Conservation (phyloP, 1,140 invertebrate genomes). For the Drosophila asahinai region DNA sequence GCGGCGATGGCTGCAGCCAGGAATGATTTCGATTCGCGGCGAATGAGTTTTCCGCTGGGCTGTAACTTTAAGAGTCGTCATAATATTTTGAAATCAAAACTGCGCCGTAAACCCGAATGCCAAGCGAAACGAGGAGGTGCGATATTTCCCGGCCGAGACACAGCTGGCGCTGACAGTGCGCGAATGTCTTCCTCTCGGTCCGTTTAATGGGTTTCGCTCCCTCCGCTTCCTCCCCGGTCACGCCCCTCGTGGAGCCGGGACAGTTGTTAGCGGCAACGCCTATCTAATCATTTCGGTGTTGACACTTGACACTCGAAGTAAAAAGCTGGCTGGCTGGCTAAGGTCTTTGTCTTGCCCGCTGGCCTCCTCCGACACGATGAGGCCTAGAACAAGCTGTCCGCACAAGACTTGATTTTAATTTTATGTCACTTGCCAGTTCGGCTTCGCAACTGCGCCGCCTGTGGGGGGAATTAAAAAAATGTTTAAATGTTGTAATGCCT, state of each 20-base stretch:
- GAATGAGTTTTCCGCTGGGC: conserved; percentile 52
- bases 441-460: background rate
- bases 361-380: conserved; percentile 26
- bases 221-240: conserved; percentile 16
- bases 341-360: conserved; percentile 43
- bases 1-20: conserved; percentile 15
- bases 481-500: conserved; percentile 13
- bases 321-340: conserved; percentile 23
- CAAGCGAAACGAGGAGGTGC: conserved; percentile 41
- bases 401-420: conserved; percentile 49
- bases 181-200: conserved; percentile 32
- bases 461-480: conserved; percentile 3
- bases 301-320: conserved; percentile 76
- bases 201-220: conserved; percentile 62
- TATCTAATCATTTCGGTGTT: conserved; percentile 83
- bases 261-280: conserved; percentile 58
- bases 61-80: conserved; percentile 71
- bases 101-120: conserved; percentile 63
- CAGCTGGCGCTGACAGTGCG: conserved; percentile 68
- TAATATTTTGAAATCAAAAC: conserved; percentile 77
- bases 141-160: conserved; percentile 21
- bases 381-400: conserved; percentile 33
- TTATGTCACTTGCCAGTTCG: conserved; percentile 33
- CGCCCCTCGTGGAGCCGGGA: conserved; percentile 42
- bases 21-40: conserved; percentile 55